phyloP scores from a whole-genome alignment of 2,797 vertebrate species.

The Mormyrops boulengeri region DNA sequence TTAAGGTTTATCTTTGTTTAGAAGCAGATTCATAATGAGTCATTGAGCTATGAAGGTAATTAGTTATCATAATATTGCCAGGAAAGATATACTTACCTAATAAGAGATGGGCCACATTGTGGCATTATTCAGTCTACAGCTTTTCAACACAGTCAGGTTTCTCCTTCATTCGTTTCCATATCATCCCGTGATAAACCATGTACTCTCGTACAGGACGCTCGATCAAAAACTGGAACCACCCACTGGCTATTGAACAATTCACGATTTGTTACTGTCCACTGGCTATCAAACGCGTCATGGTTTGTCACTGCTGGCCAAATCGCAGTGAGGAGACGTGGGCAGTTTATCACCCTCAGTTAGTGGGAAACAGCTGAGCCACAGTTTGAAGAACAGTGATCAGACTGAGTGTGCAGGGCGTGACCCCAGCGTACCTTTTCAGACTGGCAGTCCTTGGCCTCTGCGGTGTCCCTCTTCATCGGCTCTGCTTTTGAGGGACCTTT shows the following conservation, averaged over 20 bases:
- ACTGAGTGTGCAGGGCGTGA: background rate
- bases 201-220: background rate
- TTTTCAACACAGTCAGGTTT: background rate
- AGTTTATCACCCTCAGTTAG: background rate
- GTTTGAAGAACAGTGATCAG: background rate
- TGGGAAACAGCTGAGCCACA: background rate
- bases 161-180: background rate
- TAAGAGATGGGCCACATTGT: background rate
- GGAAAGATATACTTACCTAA: no score
- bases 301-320: background rate
- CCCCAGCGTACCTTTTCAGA: constrained; percentile 59
- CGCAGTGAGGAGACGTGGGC: background rate
- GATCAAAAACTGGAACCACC: background rate
- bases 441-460: constrained; percentile 56
- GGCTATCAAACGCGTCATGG: background rate
- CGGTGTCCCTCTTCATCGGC: constrained; percentile 56
- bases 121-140: background rate
- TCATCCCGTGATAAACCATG: background rate
- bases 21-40: constrained; percentile 10
- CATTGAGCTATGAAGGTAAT: constrained; percentile 14
- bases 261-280: background rate
- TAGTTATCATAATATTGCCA: constrained; percentile 9
- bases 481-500: constrained; percentile 54
- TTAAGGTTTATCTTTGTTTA: background rate
- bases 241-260: background rate